Percentiles rank a stretch among this genome's conserved stretches.
phyloP scores from a whole-genome alignment of 2,888 invertebrate species.

The Tenthredo amoena region DNA sequence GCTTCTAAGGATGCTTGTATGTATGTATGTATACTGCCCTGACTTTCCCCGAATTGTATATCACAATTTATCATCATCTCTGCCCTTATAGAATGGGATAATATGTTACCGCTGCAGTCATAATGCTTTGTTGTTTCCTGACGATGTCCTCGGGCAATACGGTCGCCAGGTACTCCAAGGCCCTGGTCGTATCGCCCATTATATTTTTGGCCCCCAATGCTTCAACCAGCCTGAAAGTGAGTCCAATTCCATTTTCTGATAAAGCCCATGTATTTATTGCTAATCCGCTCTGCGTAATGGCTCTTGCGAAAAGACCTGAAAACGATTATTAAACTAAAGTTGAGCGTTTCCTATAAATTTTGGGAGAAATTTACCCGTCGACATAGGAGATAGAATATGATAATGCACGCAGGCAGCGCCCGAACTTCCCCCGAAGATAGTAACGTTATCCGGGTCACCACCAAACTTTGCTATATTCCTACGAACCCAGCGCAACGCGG shows the following conservation, averaged over 20 bases:
- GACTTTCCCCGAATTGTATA: background rate
- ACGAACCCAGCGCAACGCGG: conserved; percentile 79
- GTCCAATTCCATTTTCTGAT: background rate
- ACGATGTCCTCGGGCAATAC: background rate
- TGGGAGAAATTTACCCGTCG: conserved; percentile 61
- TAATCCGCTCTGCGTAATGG: conserved; percentile 74
- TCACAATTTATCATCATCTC: background rate
- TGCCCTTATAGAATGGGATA: background rate
- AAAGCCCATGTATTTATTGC: conserved; percentile 71
- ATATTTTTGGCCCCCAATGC: background rate
- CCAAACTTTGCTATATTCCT: conserved; percentile 77
- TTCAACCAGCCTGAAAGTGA: background rate
- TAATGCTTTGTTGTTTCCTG: background rate
- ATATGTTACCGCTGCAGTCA: conserved; percentile 7
- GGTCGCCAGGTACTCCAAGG: background rate
- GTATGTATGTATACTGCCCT: background rate
- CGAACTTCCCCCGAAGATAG: conserved; percentile 79
- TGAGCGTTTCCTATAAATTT: background rate
- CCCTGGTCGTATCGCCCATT: background rate
- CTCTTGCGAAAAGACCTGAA: conserved; percentile 76
- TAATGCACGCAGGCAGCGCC: conserved; percentile 74
- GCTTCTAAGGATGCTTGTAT: too few relatives aligned
- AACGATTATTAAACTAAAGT: background rate
- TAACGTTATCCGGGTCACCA: conserved; percentile 64
- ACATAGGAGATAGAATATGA: conserved; percentile 78